phyloP scores from a whole-genome alignment of 2,888 invertebrate species.

The Parnassius smintheus region DNA sequence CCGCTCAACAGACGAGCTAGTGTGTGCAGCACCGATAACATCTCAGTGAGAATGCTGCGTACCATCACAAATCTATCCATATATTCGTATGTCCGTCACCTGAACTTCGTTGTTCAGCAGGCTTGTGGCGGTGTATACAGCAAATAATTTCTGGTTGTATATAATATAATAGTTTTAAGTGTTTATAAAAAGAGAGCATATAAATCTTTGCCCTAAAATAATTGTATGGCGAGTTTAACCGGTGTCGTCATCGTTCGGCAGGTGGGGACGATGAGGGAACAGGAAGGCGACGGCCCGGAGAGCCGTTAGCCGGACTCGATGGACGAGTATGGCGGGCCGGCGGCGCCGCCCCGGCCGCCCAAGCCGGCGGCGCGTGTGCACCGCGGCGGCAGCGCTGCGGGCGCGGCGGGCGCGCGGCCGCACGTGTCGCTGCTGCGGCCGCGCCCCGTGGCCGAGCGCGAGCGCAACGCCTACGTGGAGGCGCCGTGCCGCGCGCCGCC shows the following conservation, averaged over 20 bases:
- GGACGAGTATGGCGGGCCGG: slow-evolving; percentile 91
- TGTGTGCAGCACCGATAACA: no score
- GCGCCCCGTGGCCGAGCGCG: slow-evolving; percentile 92
- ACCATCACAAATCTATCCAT: no score
- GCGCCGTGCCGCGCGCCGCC: slow-evolving; percentile 84
- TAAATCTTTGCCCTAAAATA: no score
- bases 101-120: no score
- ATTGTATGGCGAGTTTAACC: slow-evolving; percentile 22
- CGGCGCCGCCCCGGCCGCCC: slow-evolving; percentile 88
- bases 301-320: slow-evolving; percentile 83
- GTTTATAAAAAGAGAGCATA: no score
- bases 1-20: no score
- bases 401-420: slow-evolving; percentile 83
- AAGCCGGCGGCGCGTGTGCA: slow-evolving; percentile 87
- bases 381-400: slow-evolving; percentile 74
- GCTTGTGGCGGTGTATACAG: no score
- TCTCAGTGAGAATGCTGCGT: no score
- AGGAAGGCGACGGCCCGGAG: slow-evolving; percentile 84
- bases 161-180: no score
- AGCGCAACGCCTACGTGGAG: slow-evolving; percentile 96
- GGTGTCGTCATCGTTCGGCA: slow-evolving; percentile 43
- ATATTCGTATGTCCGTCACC: no score
- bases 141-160: no score
- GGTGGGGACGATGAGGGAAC: slow-evolving; percentile 85
- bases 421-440: slow-evolving; percentile 83